phyloP scores from a whole-genome alignment of 2,797 vertebrate genomes.

The Pitangus sulphuratus region DNA sequence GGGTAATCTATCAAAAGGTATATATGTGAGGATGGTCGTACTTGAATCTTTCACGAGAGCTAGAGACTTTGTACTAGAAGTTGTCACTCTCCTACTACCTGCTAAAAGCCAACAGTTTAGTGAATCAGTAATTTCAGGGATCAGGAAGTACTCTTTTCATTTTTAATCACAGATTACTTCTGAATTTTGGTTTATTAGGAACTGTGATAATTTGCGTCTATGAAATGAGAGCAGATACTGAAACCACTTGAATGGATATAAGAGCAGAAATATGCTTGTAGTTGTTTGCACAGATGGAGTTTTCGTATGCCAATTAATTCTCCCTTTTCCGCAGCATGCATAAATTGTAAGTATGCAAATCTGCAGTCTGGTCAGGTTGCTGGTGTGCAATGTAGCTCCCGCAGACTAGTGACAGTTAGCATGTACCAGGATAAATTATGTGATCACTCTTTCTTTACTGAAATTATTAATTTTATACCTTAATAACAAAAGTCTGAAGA shows the following conservation, averaged over 20 bases:
- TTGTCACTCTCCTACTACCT: not conserved
- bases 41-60: not conserved
- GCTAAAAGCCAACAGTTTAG: not conserved
- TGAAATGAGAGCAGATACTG: not conserved
- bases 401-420: not conserved
- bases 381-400: not conserved
- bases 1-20: not conserved
- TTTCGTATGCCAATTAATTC: constrained; percentile 30
- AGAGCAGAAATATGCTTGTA: not conserved
- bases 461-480: constrained; percentile 64
- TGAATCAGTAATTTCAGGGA: not conserved
- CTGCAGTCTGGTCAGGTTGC: constrained; percentile 26
- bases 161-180: not conserved
- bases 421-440: not conserved
- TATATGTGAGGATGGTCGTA: not conserved
- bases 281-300: constrained; percentile 44
- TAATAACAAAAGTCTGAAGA: constrained; percentile 70
- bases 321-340: not conserved
- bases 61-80: not conserved
- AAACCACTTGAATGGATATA: not conserved
- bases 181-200: not conserved
- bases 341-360: constrained; percentile 45
- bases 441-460: not conserved
- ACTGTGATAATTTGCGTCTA: not conserved
- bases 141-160: not conserved